Percentiles rank a stretch among this genome's conserved stretches.
Conservation (phyloP, 2,113 vertebrate genomes). For the Lathamus discolor region DNA sequence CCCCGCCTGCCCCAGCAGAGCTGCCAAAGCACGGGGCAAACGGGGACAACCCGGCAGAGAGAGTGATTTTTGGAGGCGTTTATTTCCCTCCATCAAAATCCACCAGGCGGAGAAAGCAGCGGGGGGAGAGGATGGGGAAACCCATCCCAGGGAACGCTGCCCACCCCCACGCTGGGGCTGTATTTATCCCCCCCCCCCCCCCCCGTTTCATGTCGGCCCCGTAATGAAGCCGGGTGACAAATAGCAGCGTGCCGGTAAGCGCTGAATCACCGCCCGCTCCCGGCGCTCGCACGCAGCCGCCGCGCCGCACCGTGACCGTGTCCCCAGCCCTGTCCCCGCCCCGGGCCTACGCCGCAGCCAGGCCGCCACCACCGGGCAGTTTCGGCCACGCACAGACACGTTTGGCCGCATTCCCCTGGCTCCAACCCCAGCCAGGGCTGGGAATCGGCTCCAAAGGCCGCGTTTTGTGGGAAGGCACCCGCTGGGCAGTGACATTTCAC, state of each 20-base stretch:
- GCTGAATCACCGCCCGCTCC: conserved; percentile 42
- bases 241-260: conserved; percentile 30
- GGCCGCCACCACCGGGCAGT: not conserved
- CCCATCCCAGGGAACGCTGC: conserved; percentile 9
- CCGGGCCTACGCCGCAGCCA: not conserved
- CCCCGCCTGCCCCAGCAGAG: not conserved
- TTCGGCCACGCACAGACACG: not conserved
- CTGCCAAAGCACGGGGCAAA: conserved; percentile 61
- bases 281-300: not conserved
- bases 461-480: not conserved
- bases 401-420: not conserved
- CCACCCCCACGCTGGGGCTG: not conserved
- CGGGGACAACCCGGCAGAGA: conserved; percentile 31
- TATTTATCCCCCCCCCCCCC: not conserved
- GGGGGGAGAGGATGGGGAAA: conserved; percentile 7
- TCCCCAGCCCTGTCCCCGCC: not conserved
- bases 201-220: not conserved
- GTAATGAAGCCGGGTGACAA: conserved; percentile 27
- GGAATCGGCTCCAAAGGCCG: not conserved
- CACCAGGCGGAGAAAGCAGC: not conserved
- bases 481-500: not conserved
- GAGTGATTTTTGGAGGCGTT: conserved; percentile 13
- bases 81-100: conserved; percentile 53
- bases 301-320: not conserved
- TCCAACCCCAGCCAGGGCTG: not conserved